Evolutionary conservation across 1,140 invertebrate species (phyloP).

Genomic region (Aphidius gifuensis): DNA sequence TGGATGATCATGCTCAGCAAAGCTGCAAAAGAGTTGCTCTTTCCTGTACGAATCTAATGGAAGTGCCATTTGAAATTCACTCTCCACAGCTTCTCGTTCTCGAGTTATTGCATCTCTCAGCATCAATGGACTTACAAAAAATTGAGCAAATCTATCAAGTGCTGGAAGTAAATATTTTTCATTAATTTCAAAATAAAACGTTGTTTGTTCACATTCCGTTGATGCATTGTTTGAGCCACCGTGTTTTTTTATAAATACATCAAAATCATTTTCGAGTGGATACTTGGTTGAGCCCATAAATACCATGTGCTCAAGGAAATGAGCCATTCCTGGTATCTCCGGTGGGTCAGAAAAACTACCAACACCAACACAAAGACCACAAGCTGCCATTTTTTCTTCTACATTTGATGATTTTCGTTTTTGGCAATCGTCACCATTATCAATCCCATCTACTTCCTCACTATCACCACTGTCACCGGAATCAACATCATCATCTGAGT

Average conservation of each 20-base stretch:
- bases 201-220: constrained; percentile 81
- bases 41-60: constrained; percentile 66
- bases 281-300: constrained; percentile 76
- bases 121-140: constrained; percentile 87
- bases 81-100: constrained; percentile 90
- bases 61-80: constrained; percentile 75
- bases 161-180: constrained; percentile 71
- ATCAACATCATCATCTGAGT: constrained; percentile 27
- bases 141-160: constrained; percentile 85
- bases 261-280: constrained; percentile 74
- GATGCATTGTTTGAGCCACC: constrained; percentile 80
- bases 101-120: constrained; percentile 80
- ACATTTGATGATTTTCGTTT: constrained; percentile 32
- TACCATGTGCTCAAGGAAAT: constrained; percentile 95
- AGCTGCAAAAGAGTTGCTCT: constrained; percentile 69
- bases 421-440: constrained; percentile 46
- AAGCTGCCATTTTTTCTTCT: constrained; percentile 62
- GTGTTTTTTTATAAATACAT: constrained; percentile 74
- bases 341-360: constrained; percentile 71
- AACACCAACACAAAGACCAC: constrained; percentile 67
- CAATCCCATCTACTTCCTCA: constrained; percentile 30
- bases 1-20: constrained; percentile 69
- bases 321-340: constrained; percentile 82
- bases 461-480: constrained; percentile 4
- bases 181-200: constrained; percentile 85